Evolutionary conservation across 2,113 vertebrate species (phyloP).

Genomic region (Lepus americanus): DNA sequence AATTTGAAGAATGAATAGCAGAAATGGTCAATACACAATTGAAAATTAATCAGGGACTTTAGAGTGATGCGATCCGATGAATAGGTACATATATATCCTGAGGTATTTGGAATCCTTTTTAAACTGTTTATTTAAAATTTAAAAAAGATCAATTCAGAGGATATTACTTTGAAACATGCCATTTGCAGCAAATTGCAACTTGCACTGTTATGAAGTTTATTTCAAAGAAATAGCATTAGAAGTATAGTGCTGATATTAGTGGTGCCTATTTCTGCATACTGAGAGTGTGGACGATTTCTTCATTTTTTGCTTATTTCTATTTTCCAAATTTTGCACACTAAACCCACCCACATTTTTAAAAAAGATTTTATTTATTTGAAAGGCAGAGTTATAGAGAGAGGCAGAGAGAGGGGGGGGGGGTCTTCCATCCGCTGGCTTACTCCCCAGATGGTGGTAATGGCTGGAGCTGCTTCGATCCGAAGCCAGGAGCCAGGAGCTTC

Average conservation of each 20-base stretch:
- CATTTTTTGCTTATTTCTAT: background rate
- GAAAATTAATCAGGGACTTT: slow-evolving; percentile 69
- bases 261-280: background rate
- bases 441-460: too few relatives aligned
- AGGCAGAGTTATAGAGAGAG: too few relatives aligned
- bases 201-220: background rate
- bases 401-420: too few relatives aligned
- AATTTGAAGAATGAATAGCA: slow-evolving; percentile 78
- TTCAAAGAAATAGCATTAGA: background rate
- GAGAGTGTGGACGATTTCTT: background rate
- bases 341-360: background rate
- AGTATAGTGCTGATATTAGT: background rate
- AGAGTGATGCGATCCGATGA: slow-evolving; percentile 41
- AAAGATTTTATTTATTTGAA: too few relatives aligned
- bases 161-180: background rate
- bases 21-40: slow-evolving; percentile 59
- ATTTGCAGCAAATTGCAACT: background rate
- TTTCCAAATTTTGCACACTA: background rate
- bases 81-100: slow-evolving; percentile 38
- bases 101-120: slow-evolving; percentile 39
- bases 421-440: too few relatives aligned
- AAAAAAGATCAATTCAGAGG: slow-evolving; percentile 59
- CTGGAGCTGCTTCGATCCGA: too few relatives aligned
- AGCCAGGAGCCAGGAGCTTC: too few relatives aligned
- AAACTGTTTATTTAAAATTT: slow-evolving; percentile 47